These are phyloP conservation scores for Anguilla pacifica DNA, from an alignment of 2,797 vertebrate genomes.

Conservation along the genomic window DNA sequence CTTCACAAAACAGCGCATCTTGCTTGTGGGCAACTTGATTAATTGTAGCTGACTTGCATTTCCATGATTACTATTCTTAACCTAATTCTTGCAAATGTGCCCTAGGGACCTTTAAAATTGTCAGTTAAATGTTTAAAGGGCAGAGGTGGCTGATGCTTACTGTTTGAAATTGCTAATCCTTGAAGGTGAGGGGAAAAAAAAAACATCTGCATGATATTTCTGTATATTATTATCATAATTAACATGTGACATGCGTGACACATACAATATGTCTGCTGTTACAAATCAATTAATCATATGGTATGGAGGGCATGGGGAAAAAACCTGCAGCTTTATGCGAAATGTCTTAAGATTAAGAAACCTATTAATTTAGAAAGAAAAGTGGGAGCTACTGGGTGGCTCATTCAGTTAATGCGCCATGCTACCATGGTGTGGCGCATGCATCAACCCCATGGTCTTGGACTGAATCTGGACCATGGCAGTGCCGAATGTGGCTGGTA, in stretches of 20 bases:
- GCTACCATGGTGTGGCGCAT: too few species aligned
- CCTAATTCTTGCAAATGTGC: background rate
- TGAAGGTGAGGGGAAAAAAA: conserved; percentile 29
- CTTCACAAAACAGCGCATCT: background rate
- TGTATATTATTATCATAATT: background rate
- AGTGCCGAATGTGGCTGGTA: background rate
- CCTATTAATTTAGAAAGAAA: background rate
- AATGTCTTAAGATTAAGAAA: background rate
- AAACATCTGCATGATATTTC: conserved; percentile 1
- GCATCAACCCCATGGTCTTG: too few species aligned
- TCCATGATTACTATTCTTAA: background rate
- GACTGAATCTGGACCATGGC: background rate
- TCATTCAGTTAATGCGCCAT: too few species aligned
- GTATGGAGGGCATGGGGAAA: background rate
- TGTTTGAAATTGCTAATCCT: background rate
- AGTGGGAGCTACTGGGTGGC: too few species aligned
- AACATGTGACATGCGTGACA: background rate
- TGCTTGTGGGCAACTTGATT: background rate
- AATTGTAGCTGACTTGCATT: background rate
- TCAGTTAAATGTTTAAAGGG: background rate
- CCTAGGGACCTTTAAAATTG: background rate
- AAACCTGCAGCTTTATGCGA: background rate
- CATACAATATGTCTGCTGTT: background rate
- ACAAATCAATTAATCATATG: background rate
- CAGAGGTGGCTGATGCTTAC: background rate